Evolutionary conservation across 64 coral and sea anemone species (phyloP).

Genomic region (Hydrozoanthus tunicans): DNA sequence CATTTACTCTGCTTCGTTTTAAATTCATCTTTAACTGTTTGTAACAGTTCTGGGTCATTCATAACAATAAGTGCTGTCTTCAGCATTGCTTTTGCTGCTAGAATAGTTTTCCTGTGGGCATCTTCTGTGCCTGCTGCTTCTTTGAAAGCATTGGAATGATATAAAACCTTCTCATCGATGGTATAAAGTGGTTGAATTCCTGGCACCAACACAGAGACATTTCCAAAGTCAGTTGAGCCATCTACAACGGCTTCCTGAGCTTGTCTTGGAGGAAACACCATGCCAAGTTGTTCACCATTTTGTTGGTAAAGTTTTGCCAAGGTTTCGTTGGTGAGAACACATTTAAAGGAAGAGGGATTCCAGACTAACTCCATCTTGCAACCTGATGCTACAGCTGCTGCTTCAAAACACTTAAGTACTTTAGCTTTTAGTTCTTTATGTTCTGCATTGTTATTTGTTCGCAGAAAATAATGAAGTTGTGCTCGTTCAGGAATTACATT

Average conservation of each 20-base stretch:
- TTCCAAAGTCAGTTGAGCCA: constrained; percentile 96
- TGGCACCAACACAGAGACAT: constrained; percentile 83
- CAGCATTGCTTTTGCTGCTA: constrained; percentile 78
- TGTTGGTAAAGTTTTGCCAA: constrained; percentile 79
- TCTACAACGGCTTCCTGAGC: constrained; percentile 15
- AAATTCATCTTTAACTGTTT: constrained; percentile 68
- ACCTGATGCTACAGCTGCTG: constrained; percentile 84
- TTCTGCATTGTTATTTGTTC: constrained; percentile 62
- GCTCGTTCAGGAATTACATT: constrained; percentile 82
- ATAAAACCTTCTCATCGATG: constrained; percentile 64
- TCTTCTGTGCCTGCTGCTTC: constrained; percentile 64
- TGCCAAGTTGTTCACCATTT: constrained; percentile 64
- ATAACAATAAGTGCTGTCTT: constrained; percentile 87
- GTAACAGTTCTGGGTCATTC: constrained; percentile 61
- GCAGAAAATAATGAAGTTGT: constrained; percentile 57
- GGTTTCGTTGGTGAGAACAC: constrained; percentile 61
- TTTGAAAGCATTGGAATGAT: constrained; percentile 88
- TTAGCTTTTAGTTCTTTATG: constrained; percentile 56
- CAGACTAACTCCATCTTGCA: constrained; percentile 65
- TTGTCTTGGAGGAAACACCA: constrained; percentile 49
- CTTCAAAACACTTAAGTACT: constrained; percentile 67
- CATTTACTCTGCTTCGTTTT: neutral
- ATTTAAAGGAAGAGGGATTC: constrained; percentile 22
- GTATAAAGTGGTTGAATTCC: constrained; percentile 68
- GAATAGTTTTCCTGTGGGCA: constrained; percentile 79